Evolutionary conservation across 2,113 vertebrate genomes (phyloP), one percentile per base, ranked within the genome.

Genomic region (Lepisosteus oculatus): DNA sequence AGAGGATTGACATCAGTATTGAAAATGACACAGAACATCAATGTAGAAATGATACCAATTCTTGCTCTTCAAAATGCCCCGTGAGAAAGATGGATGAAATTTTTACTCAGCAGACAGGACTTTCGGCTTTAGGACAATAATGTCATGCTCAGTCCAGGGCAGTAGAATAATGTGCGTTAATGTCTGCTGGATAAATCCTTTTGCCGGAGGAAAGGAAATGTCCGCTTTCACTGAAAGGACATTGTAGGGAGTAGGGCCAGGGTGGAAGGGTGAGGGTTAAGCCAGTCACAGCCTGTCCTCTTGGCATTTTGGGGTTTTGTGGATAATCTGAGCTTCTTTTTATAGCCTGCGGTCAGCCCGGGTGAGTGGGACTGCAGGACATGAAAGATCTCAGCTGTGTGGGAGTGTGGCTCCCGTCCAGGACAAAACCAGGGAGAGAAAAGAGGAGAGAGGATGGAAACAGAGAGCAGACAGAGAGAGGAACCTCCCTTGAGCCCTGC

Each of bases 321-420:
- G 41, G 51, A n/a, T 17, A 43, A 65, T 15, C 45, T 14, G 3
- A 12, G 61, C 13, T 55, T 43, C 44, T 65, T 72, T 65, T 72
- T 72, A 65, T 72, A 65, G 70, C 61, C 47, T 17, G 62, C 44
- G 70, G 70, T 65, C 70, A 65, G 61, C 2, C 45, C 54, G 47
- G 61, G 47, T 65, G 61, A 65, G 47, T 55, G 70, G 62, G 51
- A 47, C 62, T 43, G 62, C 55, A 17, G 55, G 61, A 29, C 70
- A 29, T 41, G 41, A 55, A 41, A 72, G 70, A 59, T 13, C 56
- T 59, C 56, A 59, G 12, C 56, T 59, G 56, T n/a, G 11, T 12
- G 56, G 11, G 11, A 59, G 56, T 59, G 56, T 59, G 56, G 45
- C 13, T 3, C n/a, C 43, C 11, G 51, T 44, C 47, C 67, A 67